These are phyloP conservation scores for Coturnix japonica DNA, from an alignment of 2,113 vertebrate species.

Conservation along the genomic window DNA sequence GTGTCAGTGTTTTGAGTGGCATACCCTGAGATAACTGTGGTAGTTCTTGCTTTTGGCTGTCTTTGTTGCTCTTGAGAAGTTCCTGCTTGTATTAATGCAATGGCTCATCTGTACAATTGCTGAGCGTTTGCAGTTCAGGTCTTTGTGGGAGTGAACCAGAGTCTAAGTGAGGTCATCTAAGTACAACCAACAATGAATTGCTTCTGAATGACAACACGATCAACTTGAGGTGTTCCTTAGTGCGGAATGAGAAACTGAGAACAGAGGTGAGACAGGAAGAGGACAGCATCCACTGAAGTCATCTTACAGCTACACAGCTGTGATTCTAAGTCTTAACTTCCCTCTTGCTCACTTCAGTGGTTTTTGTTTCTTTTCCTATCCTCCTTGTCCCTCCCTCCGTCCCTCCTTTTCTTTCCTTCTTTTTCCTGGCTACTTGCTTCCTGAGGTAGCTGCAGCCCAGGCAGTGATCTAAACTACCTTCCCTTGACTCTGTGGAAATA, in stretches of 20 bases:
- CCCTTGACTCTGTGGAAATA: background rate
- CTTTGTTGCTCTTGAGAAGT: background rate
- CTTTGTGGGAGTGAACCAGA: background rate
- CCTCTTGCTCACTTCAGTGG: background rate
- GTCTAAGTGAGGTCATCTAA: background rate
- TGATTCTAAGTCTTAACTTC: background rate
- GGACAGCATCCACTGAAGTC: background rate
- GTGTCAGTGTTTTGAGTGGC: background rate
- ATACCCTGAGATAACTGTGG: background rate
- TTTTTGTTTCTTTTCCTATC: background rate
- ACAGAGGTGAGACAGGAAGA: background rate
- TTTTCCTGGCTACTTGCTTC: background rate
- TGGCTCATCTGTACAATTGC: background rate
- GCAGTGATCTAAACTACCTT: background rate
- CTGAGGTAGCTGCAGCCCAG: background rate
- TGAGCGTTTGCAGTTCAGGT: background rate
- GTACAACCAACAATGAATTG: background rate
- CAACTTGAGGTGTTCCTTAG: background rate
- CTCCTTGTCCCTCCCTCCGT: background rate
- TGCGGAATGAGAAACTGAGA: background rate
- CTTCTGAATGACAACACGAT: background rate
- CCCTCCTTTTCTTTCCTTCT: background rate
- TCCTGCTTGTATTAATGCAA: background rate
- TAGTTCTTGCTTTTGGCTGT: background rate
- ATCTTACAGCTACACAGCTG: accelerated